A percentile compares a stretch with the other conserved stretches of the same genome.
phyloP scores from a whole-genome alignment of 1,140 invertebrate species.

The Anagrus nilaparvatae region DNA sequence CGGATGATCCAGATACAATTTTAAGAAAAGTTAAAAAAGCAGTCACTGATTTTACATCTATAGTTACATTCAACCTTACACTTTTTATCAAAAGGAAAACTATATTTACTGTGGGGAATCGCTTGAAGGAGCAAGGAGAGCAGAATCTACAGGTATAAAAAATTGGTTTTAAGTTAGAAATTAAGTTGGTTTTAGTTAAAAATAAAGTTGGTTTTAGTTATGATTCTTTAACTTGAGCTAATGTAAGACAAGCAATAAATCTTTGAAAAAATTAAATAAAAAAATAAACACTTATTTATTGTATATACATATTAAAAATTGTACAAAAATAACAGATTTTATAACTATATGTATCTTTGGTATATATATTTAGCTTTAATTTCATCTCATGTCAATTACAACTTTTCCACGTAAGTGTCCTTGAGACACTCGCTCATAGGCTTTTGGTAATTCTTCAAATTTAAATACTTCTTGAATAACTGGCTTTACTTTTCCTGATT shows the following conservation, averaged over 20 bases:
- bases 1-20: conserved; percentile 70
- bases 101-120: too few relatives aligned
- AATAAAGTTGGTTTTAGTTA: conserved; percentile 50
- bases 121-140: conserved; percentile 58
- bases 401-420: conserved; percentile 72
- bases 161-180: conserved; percentile 61
- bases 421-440: conserved; percentile 52
- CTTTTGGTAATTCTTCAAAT: conserved; percentile 58
- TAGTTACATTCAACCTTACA: conserved; percentile 73
- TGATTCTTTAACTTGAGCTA: conserved; percentile 12
- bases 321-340: too few relatives aligned
- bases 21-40: conserved; percentile 80
- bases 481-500: conserved; percentile 54
- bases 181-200: too few relatives aligned
- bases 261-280: not conserved
- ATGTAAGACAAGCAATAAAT: not conserved
- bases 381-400: conserved; percentile 46
- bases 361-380: not conserved
- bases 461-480: conserved; percentile 58
- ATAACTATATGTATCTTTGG: too few relatives aligned
- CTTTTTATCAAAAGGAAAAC: too few relatives aligned
- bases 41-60: conserved; percentile 81
- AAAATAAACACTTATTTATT: conserved; percentile 9
- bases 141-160: conserved; percentile 52
- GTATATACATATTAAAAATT: conserved; percentile 9